Evolutionary conservation across 2,113 vertebrate genomes (phyloP).

Genomic region (Rattus norvegicus): DNA sequence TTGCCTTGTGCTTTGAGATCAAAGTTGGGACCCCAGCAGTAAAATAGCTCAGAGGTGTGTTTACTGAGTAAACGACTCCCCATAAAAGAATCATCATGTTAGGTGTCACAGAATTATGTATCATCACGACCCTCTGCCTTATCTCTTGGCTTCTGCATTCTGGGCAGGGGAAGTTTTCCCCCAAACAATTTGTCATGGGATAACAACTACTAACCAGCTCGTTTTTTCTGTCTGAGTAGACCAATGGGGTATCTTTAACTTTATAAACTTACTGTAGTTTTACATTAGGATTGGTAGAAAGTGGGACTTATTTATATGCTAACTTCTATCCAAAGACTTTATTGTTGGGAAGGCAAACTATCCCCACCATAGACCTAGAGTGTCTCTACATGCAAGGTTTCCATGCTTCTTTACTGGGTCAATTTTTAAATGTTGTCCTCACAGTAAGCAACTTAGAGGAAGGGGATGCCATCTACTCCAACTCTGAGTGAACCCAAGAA

Average conservation of each 20-base stretch:
- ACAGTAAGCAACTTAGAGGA: neutral
- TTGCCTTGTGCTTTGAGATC: neutral
- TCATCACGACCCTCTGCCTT: neutral
- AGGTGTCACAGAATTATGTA: too few species aligned
- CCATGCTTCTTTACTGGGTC: neutral
- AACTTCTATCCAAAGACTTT: neutral
- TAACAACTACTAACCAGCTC: too few species aligned
- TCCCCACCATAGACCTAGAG: too few species aligned
- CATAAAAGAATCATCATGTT: neutral
- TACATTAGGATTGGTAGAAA: neutral
- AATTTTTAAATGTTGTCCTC: neutral
- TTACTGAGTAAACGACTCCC: neutral
- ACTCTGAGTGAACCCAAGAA: neutral
- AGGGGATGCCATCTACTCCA: too few species aligned
- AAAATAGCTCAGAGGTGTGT: neutral
- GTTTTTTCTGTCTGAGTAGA: neutral
- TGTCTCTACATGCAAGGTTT: neutral
- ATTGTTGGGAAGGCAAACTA: neutral
- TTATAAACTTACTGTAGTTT: neutral
- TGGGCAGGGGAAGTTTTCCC: neutral
- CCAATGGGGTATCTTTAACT: neutral
- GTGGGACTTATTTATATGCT: neutral
- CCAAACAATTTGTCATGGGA: neutral
- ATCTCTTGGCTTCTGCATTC: neutral
- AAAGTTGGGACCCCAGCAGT: neutral